A percentile compares a stretch with the other conserved stretches of the same genome.
Evolutionary conservation across 37 sponge, comb jelly and placozoan genomes (phyloP).

Genomic region (Axinella damicornis): DNA sequence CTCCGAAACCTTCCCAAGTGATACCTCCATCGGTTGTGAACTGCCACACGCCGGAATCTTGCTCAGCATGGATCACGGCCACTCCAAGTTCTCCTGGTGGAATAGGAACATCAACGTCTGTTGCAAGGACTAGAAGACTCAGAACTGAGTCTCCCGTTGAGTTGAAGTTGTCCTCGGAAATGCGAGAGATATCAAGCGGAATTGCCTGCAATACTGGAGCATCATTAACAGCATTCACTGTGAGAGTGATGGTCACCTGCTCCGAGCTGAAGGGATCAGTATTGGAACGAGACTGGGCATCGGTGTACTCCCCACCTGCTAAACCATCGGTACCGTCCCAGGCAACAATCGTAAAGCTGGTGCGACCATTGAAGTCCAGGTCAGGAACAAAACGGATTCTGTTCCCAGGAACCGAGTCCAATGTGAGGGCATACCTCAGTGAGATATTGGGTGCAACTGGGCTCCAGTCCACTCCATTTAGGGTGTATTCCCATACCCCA

Average conservation of each 20-base stretch:
- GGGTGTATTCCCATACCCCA: slow-evolving; percentile 67
- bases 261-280: slow-evolving; percentile 80
- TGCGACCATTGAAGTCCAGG: slow-evolving; percentile 52
- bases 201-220: slow-evolving; percentile 66
- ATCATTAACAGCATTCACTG: slow-evolving; percentile 81
- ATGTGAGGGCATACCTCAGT: slow-evolving; percentile 49
- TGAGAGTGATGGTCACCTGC: slow-evolving; percentile 30
- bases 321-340: slow-evolving; percentile 76
- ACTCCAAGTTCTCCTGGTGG: slow-evolving; percentile 49
- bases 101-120: slow-evolving; percentile 72
- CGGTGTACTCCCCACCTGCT: slow-evolving; percentile 36
- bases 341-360: slow-evolving; percentile 61
- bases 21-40: slow-evolving; percentile 56
- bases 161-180: slow-evolving; percentile 78
- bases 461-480: slow-evolving; percentile 44
- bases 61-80: slow-evolving; percentile 69
- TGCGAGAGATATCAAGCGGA: slow-evolving; percentile 64
- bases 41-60: slow-evolving; percentile 85
- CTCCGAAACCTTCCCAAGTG: slow-evolving; percentile 74
- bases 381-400: slow-evolving; percentile 75
- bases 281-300: slow-evolving; percentile 64
- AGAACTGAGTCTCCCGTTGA: slow-evolving; percentile 78
- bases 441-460: not conserved
- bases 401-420: slow-evolving; percentile 5
- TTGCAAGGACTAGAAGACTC: slow-evolving; percentile 51